phyloP scores from a whole-genome alignment of 2,113 vertebrate species.

The Thamnophis sirtalis region DNA sequence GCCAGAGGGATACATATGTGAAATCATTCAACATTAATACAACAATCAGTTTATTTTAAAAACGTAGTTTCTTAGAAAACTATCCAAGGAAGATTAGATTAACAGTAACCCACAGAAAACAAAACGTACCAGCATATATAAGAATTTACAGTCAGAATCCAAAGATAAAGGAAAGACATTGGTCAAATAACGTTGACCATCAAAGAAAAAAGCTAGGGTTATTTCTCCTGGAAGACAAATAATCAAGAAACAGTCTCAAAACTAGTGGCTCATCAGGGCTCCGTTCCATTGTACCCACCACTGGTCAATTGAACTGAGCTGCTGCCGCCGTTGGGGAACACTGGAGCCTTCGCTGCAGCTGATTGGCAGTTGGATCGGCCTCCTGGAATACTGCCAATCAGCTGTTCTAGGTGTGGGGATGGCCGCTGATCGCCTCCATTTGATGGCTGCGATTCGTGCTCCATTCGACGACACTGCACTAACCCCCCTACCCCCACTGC shows the following conservation, averaged over 20 bases:
- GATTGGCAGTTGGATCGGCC: too few relatives aligned
- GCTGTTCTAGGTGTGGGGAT: too few relatives aligned
- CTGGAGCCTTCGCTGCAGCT: too few relatives aligned
- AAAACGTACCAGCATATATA: neutral
- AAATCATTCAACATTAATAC: neutral
- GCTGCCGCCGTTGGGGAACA: too few relatives aligned
- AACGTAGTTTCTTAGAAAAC: neutral
- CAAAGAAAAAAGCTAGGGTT: neutral
- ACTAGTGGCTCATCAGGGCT: too few relatives aligned
- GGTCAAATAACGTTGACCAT: neutral
- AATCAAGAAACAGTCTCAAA: constrained; percentile 12
- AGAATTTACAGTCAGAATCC: neutral
- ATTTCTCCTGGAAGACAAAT: constrained; percentile 33
- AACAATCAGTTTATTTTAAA: neutral
- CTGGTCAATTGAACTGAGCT: too few relatives aligned
- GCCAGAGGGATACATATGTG: neutral
- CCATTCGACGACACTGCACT: too few relatives aligned
- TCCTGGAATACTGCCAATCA: too few relatives aligned
- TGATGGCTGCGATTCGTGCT: too few relatives aligned
- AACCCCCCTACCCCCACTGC: too few relatives aligned
- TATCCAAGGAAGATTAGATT: neutral
- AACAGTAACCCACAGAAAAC: neutral
- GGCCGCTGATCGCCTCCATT: too few relatives aligned
- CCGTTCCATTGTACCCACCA: too few relatives aligned
- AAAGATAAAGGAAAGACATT: neutral